Evolutionary conservation across 2,113 vertebrate species (phyloP).

Genomic region (Tetrax tetrax): DNA sequence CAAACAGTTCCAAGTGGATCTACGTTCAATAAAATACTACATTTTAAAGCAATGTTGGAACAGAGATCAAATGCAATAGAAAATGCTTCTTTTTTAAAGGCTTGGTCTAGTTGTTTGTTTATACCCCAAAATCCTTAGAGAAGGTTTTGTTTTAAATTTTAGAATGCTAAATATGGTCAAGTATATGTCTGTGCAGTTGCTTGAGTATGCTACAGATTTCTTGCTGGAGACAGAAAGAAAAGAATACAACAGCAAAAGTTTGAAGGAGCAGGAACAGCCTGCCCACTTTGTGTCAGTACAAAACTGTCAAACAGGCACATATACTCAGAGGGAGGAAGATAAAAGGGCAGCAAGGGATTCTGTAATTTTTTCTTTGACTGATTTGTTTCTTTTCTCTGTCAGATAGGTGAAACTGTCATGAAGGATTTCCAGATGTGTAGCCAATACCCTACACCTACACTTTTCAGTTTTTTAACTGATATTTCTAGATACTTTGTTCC

Average conservation of each 20-base stretch:
- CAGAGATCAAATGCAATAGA: not conserved
- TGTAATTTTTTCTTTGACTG: not conserved
- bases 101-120: not conserved
- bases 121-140: not conserved
- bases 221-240: not conserved
- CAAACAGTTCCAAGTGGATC: not conserved
- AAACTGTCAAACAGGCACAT: not conserved
- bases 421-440: not conserved
- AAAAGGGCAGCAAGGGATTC: not conserved
- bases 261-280: not conserved
- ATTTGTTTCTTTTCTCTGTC: not conserved
- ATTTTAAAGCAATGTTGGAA: not conserved
- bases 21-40: constrained; percentile 3
- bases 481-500: not conserved
- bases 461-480: not conserved
- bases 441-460: not conserved
- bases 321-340: not conserved
- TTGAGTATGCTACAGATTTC: not conserved
- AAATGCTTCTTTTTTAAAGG: not conserved
- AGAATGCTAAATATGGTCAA: not conserved
- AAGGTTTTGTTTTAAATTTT: not conserved
- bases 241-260: not conserved
- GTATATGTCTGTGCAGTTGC: not conserved
- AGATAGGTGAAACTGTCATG: not conserved
- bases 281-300: not conserved